These are phyloP conservation scores for Ptychoptera contaminata DNA, from an alignment of 2,888 invertebrate genomes.

Conservation along the genomic window DNA sequence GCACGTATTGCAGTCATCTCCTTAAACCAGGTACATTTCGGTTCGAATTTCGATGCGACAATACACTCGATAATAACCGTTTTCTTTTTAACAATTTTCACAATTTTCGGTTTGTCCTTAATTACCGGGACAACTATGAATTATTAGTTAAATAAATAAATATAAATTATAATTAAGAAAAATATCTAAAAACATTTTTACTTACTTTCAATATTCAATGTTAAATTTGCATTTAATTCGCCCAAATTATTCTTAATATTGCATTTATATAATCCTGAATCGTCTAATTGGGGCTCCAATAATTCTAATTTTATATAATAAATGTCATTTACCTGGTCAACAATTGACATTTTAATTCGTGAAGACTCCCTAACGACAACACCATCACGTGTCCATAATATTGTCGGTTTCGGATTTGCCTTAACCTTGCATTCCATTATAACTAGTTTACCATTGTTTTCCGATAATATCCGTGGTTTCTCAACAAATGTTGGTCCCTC, in stretches of 20 bases:
- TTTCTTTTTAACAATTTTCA: constrained; percentile 81
- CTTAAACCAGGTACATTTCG: constrained; percentile 87
- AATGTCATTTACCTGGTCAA: constrained; percentile 60
- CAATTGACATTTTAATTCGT: constrained; percentile 61
- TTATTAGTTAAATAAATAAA: constrained; percentile 8
- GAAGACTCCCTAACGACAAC: constrained; percentile 63
- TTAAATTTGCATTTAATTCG: constrained; percentile 92
- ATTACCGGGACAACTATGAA: constrained; percentile 78
- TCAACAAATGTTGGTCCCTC: constrained; percentile 90
- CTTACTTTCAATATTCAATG: constrained; percentile 95
- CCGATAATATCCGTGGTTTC: constrained; percentile 76
- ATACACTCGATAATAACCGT: constrained; percentile 87
- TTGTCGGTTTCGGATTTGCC: constrained; percentile 66
- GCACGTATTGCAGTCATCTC: constrained; percentile 64
- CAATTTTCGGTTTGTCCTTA: constrained; percentile 80
- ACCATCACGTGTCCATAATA: constrained; percentile 71
- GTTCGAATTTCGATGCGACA: constrained; percentile 85
- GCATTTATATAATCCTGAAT: constrained; percentile 96
- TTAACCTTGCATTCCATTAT: constrained; percentile 76
- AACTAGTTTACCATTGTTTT: constrained; percentile 66
- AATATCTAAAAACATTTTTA: constrained; percentile 12
- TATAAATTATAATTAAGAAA: neutral
- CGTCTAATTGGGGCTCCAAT: constrained; percentile 81
- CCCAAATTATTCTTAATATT: constrained; percentile 92
- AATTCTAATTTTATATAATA: constrained; percentile 79